These are phyloP conservation scores for Turritopsis dohrnii DNA, from an alignment of 30 jellyfish, hydroid and myxozoan species.

Conservation along the genomic window DNA sequence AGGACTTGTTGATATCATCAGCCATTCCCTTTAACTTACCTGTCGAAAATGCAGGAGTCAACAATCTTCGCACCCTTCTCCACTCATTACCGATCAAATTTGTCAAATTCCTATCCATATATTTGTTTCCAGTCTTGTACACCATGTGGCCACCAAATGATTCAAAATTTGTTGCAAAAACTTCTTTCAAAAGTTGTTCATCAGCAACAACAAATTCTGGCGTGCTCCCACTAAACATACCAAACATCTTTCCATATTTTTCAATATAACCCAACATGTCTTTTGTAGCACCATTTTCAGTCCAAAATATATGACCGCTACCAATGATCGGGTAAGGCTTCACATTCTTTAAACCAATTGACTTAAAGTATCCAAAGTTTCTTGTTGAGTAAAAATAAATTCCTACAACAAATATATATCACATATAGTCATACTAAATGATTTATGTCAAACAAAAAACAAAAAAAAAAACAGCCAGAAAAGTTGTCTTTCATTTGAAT, in stretches of 20 bases:
- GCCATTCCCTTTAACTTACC: conserved; percentile 59
- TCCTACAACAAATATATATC: not conserved
- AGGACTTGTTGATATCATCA: not conserved
- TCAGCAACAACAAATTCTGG: conserved; percentile 7
- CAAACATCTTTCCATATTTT: not conserved
- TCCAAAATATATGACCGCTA: not conserved
- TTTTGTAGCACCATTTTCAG: not conserved
- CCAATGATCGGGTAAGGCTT: conserved; percentile 11
- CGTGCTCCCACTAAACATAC: not conserved
- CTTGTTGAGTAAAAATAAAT: not conserved
- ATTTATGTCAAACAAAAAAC: not conserved
- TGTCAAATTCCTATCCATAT: conserved; percentile 29
- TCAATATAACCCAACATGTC: not conserved
- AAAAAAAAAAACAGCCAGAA: too few relatives aligned
- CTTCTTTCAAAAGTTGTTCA: not conserved
- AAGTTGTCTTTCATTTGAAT: too few relatives aligned
- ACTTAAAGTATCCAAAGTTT: not conserved
- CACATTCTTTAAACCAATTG: not conserved
- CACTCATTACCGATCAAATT: conserved; percentile 54
- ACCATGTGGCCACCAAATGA: not conserved
- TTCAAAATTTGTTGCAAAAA: not conserved
- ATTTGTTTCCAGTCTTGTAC: not conserved
- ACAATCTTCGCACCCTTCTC: conserved; percentile 56
- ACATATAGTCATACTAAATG: not conserved
- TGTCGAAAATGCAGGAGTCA: conserved; percentile 65